Evolutionary conservation across 2,797 vertebrate species (phyloP), one percentile per base, ranked within the genome.

Genomic region (Amazona finschi): DNA sequence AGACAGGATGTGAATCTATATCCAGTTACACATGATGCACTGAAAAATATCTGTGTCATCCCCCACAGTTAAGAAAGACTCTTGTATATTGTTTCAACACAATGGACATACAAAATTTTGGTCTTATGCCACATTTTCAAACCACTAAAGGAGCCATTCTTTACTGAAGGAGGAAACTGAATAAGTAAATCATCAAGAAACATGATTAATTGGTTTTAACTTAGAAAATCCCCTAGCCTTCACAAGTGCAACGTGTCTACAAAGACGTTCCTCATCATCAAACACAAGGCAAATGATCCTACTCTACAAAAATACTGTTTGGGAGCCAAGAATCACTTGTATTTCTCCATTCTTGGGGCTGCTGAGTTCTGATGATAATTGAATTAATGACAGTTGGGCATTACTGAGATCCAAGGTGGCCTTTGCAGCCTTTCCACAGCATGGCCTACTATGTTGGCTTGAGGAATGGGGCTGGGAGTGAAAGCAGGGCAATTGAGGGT

Each of bases 281-380:
- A 85, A 72, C 69, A 22, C 31, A 19, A 33, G 38, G 44, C 69
- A 81, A 76, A 11, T 15, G 57, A 76, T 60, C 44, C 65, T 64
- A 38, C 65, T 62, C 71, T 11, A 22, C 64, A 80, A 41, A 95
- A 95, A 69, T 27, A 82, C 4, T 41, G 12, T 53, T 58, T 33
- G 44, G 33, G 61, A 89, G 82, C 58, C 87, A 94, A 92, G 38
- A 92, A 93, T 50, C 61, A 38, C 77, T 75, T 4, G 5, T 24
- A 36, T 21, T 47, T 77, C 50, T 69, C 64, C 2, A 0, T 70
- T 67, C 65, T 31, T 30, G 49, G 30, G 41, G 38, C 49, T 71
- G 31, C 6, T 4, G 4, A 36, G 39, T 67, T 85, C 67, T 71
- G 72, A 50, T 72, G 52, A n/a, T 43, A 49, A 49, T 11, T 61